phyloP scores from a whole-genome alignment of 2,797 vertebrate genomes.

The Pangasius sanitwongsei region DNA sequence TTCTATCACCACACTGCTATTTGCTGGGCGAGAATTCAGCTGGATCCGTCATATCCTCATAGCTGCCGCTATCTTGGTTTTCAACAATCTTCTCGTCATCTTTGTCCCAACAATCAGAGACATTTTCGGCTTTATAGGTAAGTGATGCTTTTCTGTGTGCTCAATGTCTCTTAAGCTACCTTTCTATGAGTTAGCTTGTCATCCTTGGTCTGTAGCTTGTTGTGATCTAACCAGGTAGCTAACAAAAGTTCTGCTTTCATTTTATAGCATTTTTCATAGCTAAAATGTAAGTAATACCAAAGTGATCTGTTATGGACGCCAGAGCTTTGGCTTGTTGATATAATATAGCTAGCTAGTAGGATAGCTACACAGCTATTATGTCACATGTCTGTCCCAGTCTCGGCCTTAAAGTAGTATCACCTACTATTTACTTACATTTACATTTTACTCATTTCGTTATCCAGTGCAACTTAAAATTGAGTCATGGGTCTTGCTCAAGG shows the following conservation, averaged over 20 bases:
- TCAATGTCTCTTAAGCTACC: not conserved
- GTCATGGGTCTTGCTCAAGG: not conserved
- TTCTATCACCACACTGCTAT: constrained; percentile 86
- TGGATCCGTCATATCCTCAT: constrained; percentile 90
- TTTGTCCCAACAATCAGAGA: constrained; percentile 96
- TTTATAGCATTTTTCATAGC: not conserved
- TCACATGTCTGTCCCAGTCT: too few species aligned
- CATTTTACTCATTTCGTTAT: not conserved
- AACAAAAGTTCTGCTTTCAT: not conserved
- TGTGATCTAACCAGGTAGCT: not conserved
- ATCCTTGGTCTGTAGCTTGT: not conserved
- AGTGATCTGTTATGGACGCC: not conserved
- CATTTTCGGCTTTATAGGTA: constrained; percentile 99
- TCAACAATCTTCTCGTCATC: constrained; percentile 92
- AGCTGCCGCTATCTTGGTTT: constrained; percentile 81
- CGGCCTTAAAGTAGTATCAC: too few species aligned
- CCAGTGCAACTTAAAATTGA: not conserved
- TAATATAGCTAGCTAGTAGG: not conserved
- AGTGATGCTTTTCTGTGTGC: constrained; percentile 49
- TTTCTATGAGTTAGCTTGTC: not conserved
- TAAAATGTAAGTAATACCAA: not conserved
- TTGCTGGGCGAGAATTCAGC: constrained; percentile 89
- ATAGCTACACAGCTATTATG: too few species aligned
- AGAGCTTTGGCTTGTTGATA: not conserved
- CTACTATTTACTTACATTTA: not conserved